Evolutionary conservation across 2,888 invertebrate species (phyloP), one percentile per base, ranked within the genome.

Genomic region (Oscheius sp.): DNA sequence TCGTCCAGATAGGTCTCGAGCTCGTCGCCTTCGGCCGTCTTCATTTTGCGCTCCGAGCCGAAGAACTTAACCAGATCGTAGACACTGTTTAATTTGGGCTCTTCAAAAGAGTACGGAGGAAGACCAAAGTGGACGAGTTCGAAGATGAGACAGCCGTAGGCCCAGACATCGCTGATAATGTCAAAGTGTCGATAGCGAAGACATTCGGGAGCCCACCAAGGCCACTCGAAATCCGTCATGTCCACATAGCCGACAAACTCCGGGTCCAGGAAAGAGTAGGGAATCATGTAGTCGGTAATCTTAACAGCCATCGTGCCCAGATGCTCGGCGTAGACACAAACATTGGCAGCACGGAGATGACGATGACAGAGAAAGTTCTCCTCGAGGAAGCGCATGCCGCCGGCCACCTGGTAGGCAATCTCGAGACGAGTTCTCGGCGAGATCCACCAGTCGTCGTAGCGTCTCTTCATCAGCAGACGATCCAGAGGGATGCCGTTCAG

Each of bases 231-330:
- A 11, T 68, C 68, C 7, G 21, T 33, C 51, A 66, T 21, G 29
- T 55, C 55, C 2, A 68, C 68, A n/a, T 53, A 9, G 5, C 37
- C 68, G 37, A 68, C 42, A 33, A 55, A 68, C 21, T 68, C 51
- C 42, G n/a, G 32, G 35, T 62, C 55, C 4, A 62, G 21, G 29
- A 60, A 51, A 37, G 51, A 2, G 53, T 72, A 72, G 10, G 72
- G 72, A 33, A 62, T 62, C 72, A 72, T 72, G 42, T 62, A 72
- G 50, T 72, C 72, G 50, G 72, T 72, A 13, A 72, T 55, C 53
- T 72, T 72, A 37, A 72, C 62, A 4, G 53, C n/a, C 51, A 72
- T 33, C 2, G 50, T 11, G n/a, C n/a, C 35, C 2, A 21, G 9
- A 29, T 62, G 53, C 47, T 72, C 72, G 5, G 9, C n/a, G 13